Percentiles rank a stretch among this genome's conserved stretches.
phyloP scores from a whole-genome alignment of 2,888 invertebrate species.

The Cerceris rybyensis region DNA sequence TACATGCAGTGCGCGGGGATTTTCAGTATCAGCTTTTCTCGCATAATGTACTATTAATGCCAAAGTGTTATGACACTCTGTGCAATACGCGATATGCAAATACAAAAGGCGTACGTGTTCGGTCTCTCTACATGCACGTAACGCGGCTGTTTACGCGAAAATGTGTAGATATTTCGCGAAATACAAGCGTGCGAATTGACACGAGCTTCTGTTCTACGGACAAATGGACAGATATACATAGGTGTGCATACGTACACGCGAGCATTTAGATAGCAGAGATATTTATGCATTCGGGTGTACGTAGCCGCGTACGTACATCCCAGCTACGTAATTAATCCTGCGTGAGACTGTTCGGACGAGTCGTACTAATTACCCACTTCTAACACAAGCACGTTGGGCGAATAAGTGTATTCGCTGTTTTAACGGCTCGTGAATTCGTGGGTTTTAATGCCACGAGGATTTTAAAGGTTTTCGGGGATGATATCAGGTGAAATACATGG shows the following conservation, averaged over 20 bases:
- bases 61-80: background rate
- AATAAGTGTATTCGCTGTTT: background rate
- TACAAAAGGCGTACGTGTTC: background rate
- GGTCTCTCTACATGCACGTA: constrained; percentile 3
- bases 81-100: background rate
- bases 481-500: too few species aligned
- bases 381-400: constrained; percentile 48
- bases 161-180: background rate
- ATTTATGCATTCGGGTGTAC: constrained; percentile 55
- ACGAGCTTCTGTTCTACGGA: constrained; percentile 21
- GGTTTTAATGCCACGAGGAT: too few species aligned
- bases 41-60: background rate
- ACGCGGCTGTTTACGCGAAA: constrained; percentile 4
- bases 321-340: constrained; percentile 69
- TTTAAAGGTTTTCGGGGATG: too few species aligned
- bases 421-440: too few species aligned
- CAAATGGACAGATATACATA: constrained; percentile 32
- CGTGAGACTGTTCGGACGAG: constrained; percentile 62
- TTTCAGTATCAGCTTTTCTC: too few species aligned
- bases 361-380: constrained; percentile 72
- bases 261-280: constrained; percentile 26
- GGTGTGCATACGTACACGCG: background rate
- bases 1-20: too few species aligned
- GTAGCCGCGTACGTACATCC: constrained; percentile 50
- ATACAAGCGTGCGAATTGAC: constrained; percentile 30